phyloP scores from a whole-genome alignment of 2,113 vertebrate genomes.

The Barbus barbus region DNA sequence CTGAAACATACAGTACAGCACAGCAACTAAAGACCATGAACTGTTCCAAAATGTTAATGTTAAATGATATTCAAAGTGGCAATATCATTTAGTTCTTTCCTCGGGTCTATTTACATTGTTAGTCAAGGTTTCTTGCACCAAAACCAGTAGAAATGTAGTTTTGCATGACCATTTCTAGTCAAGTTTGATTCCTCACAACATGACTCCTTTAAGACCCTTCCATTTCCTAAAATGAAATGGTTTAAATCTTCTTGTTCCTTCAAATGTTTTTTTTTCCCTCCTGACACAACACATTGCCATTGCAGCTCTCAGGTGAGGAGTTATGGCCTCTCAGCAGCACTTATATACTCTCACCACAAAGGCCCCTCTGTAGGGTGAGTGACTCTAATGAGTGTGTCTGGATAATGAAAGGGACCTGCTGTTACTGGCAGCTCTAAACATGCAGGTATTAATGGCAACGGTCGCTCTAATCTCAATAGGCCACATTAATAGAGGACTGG shows the following conservation, averaged over 20 bases:
- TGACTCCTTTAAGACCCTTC: not conserved
- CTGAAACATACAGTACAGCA: not conserved
- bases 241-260: not conserved
- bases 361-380: conserved; percentile 24
- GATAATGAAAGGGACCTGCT: conserved; percentile 52
- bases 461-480: conserved; percentile 49
- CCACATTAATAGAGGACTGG: conserved; percentile 38
- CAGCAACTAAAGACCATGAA: not conserved
- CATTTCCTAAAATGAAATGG: not conserved
- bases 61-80: not conserved
- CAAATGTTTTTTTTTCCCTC: conserved; percentile 8
- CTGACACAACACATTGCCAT: conserved; percentile 17
- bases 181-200: not conserved
- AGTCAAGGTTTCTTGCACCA: not conserved
- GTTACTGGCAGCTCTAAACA: conserved; percentile 50
- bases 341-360: no score
- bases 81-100: not conserved
- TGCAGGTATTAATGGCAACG: conserved; percentile 50
- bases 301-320: conserved; percentile 40
- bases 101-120: no score
- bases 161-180: not conserved
- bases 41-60: not conserved
- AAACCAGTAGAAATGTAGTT: not conserved
- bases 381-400: conserved; percentile 45
- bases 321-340: conserved; percentile 40